Evolutionary conservation across 2,113 vertebrate genomes (phyloP).

Genomic region (Cynopterus brachyotis): DNA sequence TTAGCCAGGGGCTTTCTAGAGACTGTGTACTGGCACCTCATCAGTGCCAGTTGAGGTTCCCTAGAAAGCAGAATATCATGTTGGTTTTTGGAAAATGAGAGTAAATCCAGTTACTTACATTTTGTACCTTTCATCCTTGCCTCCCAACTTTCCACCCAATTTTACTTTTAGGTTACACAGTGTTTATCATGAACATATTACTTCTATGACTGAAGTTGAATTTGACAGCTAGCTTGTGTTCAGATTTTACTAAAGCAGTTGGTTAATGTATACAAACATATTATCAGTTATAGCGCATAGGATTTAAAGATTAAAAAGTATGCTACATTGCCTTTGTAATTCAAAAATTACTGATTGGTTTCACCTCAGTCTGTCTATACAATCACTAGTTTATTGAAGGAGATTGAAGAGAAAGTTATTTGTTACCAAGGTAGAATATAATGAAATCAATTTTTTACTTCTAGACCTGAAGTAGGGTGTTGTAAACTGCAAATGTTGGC

Average conservation of each 20-base stretch:
- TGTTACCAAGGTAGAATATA: constrained; percentile 19
- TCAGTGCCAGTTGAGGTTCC: not conserved
- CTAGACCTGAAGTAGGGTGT: not conserved
- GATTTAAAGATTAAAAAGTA: constrained; percentile 4
- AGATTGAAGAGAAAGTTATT: not conserved
- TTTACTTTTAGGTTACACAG: not conserved
- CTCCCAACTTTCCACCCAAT: not conserved
- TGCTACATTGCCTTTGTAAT: constrained; percentile 22
- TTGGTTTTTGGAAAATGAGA: not conserved
- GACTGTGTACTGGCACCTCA: not conserved
- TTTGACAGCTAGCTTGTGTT: constrained; percentile 2
- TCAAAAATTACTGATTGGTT: constrained; percentile 17
- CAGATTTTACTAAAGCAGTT: not conserved
- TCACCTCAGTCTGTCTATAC: not conserved
- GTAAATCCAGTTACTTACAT: not conserved
- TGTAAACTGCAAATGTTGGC: not conserved
- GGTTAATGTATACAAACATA: not conserved
- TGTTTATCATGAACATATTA: not conserved
- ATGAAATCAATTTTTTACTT: constrained; percentile 18
- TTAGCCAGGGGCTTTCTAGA: not conserved
- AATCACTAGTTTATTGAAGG: constrained; percentile 25
- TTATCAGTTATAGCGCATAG: not conserved
- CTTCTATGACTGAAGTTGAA: not conserved
- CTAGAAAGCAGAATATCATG: not conserved
- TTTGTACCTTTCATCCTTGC: not conserved